Evolutionary conservation across 2,113 vertebrate genomes (phyloP).

Genomic region (Choloepus hoffmanni): DNA sequence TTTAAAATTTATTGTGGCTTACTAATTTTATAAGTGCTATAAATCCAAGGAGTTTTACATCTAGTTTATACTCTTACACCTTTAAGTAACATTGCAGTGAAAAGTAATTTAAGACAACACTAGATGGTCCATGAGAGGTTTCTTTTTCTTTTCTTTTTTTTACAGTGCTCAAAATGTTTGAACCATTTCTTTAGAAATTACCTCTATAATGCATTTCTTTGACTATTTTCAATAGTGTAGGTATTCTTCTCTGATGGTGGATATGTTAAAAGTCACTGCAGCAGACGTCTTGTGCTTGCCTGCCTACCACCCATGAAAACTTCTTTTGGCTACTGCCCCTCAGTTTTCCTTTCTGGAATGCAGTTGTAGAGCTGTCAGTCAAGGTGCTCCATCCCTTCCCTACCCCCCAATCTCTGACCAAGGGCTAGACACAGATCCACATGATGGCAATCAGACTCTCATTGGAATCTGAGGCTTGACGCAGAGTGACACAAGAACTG

Average conservation of each 20-base stretch:
- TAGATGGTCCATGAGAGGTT: neutral
- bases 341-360: constrained; percentile 41
- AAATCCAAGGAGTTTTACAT: neutral
- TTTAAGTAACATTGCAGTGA: neutral
- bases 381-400: neutral
- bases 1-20: constrained; percentile 44
- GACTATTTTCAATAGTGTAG: neutral
- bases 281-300: neutral
- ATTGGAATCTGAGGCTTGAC: constrained; percentile 60
- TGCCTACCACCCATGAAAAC: neutral
- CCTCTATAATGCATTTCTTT: neutral
- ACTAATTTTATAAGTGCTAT: constrained; percentile 34
- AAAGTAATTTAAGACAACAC: constrained; percentile 16
- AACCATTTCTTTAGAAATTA: neutral
- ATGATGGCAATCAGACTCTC: neutral
- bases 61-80: neutral
- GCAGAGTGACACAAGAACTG: constrained; percentile 63
- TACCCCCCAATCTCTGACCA: neutral
- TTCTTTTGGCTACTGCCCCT: neutral
- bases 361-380: constrained; percentile 34
- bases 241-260: neutral
- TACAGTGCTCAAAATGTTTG: neutral
- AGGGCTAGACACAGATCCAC: neutral
- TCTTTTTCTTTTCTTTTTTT: neutral
- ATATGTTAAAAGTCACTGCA: neutral